phyloP scores from a whole-genome alignment of 2,113 vertebrate genomes.

The Syrmaticus mikado region DNA sequence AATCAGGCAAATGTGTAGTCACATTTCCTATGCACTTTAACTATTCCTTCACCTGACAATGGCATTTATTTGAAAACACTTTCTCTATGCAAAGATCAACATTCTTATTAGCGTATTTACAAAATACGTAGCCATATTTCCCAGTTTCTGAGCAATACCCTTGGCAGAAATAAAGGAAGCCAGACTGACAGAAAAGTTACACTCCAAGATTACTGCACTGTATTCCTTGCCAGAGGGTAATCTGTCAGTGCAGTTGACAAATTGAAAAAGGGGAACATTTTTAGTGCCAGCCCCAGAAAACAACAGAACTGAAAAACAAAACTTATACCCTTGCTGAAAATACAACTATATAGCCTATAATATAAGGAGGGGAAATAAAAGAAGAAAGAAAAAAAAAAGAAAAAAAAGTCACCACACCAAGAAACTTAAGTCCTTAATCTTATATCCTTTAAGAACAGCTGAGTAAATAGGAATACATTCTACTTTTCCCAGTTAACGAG shows the following conservation, averaged over 20 bases:
- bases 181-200: conserved; percentile 51
- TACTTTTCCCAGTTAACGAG: conserved; percentile 36
- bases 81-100: neutral
- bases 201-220: conserved; percentile 36
- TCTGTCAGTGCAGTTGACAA: conserved; percentile 53
- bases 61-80: neutral
- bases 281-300: conserved; percentile 36
- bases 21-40: conserved; percentile 28
- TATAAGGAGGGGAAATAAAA: neutral
- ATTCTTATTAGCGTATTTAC: conserved; percentile 5
- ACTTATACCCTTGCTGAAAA: conserved; percentile 1
- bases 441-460: neutral
- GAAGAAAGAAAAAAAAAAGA: neutral
- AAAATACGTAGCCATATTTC: neutral
- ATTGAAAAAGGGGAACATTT: conserved; percentile 50
- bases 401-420: neutral
- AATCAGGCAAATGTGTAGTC: neutral
- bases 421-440: conserved; percentile 15
- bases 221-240: conserved; percentile 44
- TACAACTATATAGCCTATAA: neutral
- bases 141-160: neutral
- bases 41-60: neutral
- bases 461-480: neutral
- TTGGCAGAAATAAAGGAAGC: conserved; percentile 58
- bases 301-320: conserved; percentile 27